Conservation (phyloP, 2,888 invertebrate genomes). For the Fissipunctia ypsillon region DNA sequence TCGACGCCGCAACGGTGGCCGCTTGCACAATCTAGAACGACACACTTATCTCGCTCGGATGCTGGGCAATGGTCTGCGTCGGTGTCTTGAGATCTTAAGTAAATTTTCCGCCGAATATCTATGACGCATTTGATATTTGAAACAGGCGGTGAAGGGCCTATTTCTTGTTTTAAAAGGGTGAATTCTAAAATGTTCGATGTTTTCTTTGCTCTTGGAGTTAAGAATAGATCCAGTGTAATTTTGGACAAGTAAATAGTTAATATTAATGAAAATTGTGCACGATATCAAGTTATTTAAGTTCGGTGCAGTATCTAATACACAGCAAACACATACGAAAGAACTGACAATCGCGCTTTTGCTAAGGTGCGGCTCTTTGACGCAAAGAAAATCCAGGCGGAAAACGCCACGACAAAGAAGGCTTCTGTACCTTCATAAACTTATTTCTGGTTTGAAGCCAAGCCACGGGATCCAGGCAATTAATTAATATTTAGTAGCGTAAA, state of each 20-base stretch:
- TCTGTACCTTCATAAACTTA: conserved; percentile 12
- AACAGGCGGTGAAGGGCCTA: conserved; percentile 25
- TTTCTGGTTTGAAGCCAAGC: conserved; percentile 31
- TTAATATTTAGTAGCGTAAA: conserved; percentile 45
- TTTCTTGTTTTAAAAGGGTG: conserved; percentile 21
- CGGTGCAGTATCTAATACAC: background rate
- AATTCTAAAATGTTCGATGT: background rate
- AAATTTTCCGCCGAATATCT: conserved; percentile 56
- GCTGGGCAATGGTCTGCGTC: conserved; percentile 71
- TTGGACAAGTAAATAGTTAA: background rate
- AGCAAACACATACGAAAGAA: conserved; percentile 3
- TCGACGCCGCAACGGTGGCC: conserved; percentile 74
- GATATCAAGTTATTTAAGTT: conserved; percentile 14
- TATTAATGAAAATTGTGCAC: background rate
- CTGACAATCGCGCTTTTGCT: background rate
- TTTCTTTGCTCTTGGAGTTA: conserved; percentile 8
- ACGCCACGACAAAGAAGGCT: conserved; percentile 9
- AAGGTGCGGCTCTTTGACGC: conserved; percentile 17
- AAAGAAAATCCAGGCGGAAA: background rate
- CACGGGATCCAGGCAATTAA: conserved; percentile 30
- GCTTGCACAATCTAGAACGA: conserved; percentile 82
- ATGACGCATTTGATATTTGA: conserved; percentile 53
- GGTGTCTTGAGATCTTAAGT: conserved; percentile 58
- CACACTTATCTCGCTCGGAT: conserved; percentile 75
- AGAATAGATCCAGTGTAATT: background rate